These are phyloP conservation scores for Triops cancriformis DNA, from an alignment of 1,140 invertebrate species.

Conservation along the genomic window DNA sequence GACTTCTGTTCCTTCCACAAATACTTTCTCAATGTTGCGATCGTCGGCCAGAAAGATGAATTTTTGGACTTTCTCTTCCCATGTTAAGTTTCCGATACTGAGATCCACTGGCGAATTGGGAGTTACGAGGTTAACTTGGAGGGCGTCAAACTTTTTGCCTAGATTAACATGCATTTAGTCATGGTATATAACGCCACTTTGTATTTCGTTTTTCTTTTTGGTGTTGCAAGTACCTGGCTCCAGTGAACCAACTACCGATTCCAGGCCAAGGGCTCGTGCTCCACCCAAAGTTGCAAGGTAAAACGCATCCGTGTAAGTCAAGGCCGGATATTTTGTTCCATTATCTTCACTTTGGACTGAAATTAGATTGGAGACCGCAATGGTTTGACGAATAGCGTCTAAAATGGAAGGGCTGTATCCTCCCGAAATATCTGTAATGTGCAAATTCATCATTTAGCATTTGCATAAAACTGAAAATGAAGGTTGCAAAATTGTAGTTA, in stretches of 20 bases:
- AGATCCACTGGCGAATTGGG: constrained; percentile 41
- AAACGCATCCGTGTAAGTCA: constrained; percentile 69
- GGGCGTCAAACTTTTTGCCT: constrained; percentile 78
- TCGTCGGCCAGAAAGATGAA: constrained; percentile 77
- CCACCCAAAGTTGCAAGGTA: constrained; percentile 77
- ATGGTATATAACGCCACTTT: constrained; percentile 56
- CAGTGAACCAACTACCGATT: background rate
- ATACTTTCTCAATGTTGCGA: constrained; percentile 68
- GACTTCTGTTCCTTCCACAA: constrained; percentile 57
- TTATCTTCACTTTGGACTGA: constrained; percentile 40
- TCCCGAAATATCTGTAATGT: constrained; percentile 63
- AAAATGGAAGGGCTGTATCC: constrained; percentile 67
- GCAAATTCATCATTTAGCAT: background rate
- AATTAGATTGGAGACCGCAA: constrained; percentile 63
- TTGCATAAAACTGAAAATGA: background rate
- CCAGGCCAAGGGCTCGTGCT: constrained; percentile 39
- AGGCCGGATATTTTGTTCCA: constrained; percentile 40
- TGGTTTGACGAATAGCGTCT: constrained; percentile 58
- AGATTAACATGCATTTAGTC: constrained; percentile 63
- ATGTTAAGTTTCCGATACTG: constrained; percentile 37
- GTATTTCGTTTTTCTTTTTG: constrained; percentile 35
- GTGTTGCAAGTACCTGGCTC: background rate
- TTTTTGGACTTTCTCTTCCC: constrained; percentile 60
- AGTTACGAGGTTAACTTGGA: constrained; percentile 49
- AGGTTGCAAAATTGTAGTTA: no score